Evolutionary conservation across 1,140 invertebrate genomes (phyloP).

Genomic region (Sarcophaga peregrina): DNA sequence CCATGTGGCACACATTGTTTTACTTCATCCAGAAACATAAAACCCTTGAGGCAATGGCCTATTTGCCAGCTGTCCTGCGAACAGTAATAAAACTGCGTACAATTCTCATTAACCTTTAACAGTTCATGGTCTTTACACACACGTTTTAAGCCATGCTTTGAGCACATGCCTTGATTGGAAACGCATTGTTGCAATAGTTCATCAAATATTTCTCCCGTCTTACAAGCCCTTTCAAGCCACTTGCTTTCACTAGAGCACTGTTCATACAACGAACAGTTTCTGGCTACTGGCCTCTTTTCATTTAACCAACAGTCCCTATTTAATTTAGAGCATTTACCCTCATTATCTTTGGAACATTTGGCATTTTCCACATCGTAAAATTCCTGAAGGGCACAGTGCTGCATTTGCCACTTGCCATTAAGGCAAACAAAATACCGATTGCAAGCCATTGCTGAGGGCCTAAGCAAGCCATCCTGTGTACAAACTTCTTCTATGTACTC

Average conservation of each 20-base stretch:
- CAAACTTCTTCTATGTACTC: neutral
- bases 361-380: constrained; percentile 43
- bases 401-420: constrained; percentile 39
- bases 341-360: constrained; percentile 31
- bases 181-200: constrained; percentile 52
- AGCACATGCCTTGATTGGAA: constrained; percentile 52
- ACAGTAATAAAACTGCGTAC: constrained; percentile 54
- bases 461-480: neutral
- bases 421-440: constrained; percentile 35
- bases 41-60: constrained; percentile 53
- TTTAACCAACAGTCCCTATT: constrained; percentile 30
- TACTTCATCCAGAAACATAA: constrained; percentile 45
- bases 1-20: constrained; percentile 42
- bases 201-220: constrained; percentile 50
- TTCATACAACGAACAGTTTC: constrained; percentile 56
- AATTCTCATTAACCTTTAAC: constrained; percentile 48
- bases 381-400: constrained; percentile 3
- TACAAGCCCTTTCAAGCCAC: constrained; percentile 51
- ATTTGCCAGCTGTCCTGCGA: constrained; percentile 53
- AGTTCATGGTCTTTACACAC: constrained; percentile 49
- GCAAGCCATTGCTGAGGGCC: constrained; percentile 40
- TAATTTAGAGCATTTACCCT: constrained; percentile 18
- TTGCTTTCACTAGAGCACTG: constrained; percentile 44
- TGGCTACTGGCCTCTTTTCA: constrained; percentile 46
- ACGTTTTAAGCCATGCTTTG: constrained; percentile 53